Evolutionary conservation across 2,113 vertebrate species (phyloP).

Genomic region (Empidonax traillii): DNA sequence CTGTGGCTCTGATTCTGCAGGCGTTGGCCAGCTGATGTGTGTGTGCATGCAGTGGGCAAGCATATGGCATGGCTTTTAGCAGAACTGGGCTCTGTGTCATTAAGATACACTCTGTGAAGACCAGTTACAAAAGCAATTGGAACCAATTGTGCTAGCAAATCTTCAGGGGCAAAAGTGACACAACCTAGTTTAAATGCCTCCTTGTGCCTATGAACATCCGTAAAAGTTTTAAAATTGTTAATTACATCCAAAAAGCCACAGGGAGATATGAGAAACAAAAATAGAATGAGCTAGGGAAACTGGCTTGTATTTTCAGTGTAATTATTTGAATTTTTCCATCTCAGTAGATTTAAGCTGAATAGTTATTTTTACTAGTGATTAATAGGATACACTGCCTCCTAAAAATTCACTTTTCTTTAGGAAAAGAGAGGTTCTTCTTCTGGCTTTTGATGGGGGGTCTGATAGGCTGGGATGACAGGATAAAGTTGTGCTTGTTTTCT

Average conservation of each 20-base stretch:
- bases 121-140: background rate
- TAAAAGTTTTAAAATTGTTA: background rate
- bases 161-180: background rate
- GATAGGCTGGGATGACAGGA: background rate
- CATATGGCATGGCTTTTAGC: rapidly evolving
- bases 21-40: rapidly evolving
- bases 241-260: background rate
- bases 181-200: background rate
- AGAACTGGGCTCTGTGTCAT: background rate
- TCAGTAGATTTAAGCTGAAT: background rate
- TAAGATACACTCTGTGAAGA: background rate
- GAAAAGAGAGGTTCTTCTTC: background rate
- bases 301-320: background rate
- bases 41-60: rapidly evolving
- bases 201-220: background rate
- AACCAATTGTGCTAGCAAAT: rapidly evolving
- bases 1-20: background rate
- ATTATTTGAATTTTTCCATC: background rate
- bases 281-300: background rate
- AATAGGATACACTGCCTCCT: background rate
- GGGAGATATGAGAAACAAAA: background rate
- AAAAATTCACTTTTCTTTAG: background rate
- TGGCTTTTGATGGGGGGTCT: background rate
- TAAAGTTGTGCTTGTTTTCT: background rate
- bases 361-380: background rate